Conservation (phyloP, 2,113 vertebrate species). For the Pygoscelis antarcticus region DNA sequence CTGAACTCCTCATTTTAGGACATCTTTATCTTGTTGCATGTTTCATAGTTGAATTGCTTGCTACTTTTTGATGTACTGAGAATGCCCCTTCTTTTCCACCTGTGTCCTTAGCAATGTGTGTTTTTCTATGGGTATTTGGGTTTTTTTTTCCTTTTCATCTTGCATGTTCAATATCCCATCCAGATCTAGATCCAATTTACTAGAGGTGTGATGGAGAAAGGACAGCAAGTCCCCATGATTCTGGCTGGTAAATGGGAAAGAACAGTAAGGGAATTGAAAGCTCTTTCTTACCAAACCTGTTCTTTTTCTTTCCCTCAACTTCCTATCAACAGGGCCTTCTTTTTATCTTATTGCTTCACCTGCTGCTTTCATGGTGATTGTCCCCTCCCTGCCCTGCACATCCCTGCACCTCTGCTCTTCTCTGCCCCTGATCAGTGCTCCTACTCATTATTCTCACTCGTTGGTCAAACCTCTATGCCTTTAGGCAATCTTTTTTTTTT, state of each 20-base stretch:
- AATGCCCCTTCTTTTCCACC: neutral
- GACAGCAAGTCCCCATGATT: neutral
- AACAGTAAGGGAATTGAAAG: neutral
- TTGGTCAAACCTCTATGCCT: neutral
- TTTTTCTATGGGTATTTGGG: neutral
- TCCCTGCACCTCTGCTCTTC: neutral
- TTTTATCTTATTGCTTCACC: neutral
- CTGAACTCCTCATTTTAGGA: neutral
- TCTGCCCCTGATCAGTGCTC: neutral
- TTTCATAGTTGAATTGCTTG: neutral
- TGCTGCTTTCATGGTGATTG: neutral
- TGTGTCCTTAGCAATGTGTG: neutral
- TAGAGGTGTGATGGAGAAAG: neutral
- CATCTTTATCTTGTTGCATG: neutral
- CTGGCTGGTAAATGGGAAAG: neutral
- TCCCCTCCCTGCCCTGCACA: neutral
- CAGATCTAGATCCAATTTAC: neutral
- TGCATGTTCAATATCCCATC: neutral
- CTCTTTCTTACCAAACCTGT: neutral
- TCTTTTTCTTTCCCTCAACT: neutral
- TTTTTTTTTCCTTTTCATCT: neutral
- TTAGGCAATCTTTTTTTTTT: neutral
- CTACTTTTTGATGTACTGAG: neutral
- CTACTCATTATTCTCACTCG: neutral
- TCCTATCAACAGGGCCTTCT: neutral